These are phyloP conservation scores for Clarias platycephalus DNA, from an alignment of 2,797 vertebrate genomes.

Conservation along the genomic window DNA sequence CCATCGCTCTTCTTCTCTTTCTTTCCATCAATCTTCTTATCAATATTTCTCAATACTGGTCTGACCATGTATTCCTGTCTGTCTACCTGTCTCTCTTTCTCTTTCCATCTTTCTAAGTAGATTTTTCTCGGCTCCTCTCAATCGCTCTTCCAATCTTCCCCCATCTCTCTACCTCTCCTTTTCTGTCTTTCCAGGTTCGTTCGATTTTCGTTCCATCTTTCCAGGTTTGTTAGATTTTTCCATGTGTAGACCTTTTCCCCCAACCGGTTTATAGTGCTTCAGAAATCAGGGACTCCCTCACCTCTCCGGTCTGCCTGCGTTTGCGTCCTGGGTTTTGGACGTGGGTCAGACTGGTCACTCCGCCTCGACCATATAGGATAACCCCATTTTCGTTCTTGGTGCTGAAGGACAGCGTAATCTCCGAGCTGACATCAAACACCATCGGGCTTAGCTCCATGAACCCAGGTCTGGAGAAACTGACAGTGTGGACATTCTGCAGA, in stretches of 20 bases:
- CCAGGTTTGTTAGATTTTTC: neutral
- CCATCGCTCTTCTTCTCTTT: neutral
- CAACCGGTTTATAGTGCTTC: neutral
- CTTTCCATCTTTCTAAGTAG: neutral
- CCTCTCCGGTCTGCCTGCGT: slow-evolving; percentile 84
- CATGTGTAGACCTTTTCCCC: neutral
- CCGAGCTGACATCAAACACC: slow-evolving; percentile 77
- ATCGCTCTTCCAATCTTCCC: neutral
- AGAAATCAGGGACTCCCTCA: slow-evolving; percentile 47
- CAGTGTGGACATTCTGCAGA: slow-evolving; percentile 85
- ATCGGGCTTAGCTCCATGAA: slow-evolving; percentile 85
- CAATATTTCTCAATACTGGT: neutral
- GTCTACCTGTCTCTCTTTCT: neutral
- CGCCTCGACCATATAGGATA: slow-evolving; percentile 83
- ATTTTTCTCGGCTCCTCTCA: neutral
- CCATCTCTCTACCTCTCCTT: neutral
- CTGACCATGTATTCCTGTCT: neutral
- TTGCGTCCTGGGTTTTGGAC: slow-evolving; percentile 75
- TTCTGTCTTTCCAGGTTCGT: neutral
- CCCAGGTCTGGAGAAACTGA: slow-evolving; percentile 90
- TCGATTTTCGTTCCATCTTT: neutral
- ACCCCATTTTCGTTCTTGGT: slow-evolving; percentile 88
- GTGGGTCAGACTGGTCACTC: slow-evolving; percentile 43
- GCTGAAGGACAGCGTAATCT: slow-evolving; percentile 96
- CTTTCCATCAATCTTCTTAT: neutral